These are phyloP conservation scores for Atta colombica DNA, from an alignment of 1,140 invertebrate species.

Conservation along the genomic window DNA sequence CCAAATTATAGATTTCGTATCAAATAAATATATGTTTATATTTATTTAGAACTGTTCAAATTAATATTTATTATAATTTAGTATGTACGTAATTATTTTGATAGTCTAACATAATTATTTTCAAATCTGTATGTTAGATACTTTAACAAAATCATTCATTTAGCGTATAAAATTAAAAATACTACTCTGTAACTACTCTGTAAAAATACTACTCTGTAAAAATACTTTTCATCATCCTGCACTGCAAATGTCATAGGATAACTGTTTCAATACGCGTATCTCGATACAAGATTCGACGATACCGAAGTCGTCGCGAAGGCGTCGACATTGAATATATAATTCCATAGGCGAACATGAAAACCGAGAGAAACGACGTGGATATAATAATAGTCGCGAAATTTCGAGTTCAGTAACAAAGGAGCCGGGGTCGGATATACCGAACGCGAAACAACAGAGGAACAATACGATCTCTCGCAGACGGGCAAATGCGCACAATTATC, in stretches of 20 bases:
- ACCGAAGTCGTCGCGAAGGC: slow-evolving; percentile 29
- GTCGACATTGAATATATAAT: slow-evolving; percentile 50
- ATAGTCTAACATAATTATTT: too few relatives aligned
- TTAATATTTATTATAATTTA: too few relatives aligned
- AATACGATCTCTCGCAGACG: slow-evolving; percentile 63
- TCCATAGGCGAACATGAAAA: slow-evolving; percentile 40
- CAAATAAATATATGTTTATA: too few relatives aligned
- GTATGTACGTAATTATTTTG: too few relatives aligned
- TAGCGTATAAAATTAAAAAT: not conserved
- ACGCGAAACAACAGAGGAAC: slow-evolving; percentile 45
- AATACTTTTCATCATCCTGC: not conserved
- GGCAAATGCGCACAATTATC: slow-evolving; percentile 67
- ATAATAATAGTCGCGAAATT: slow-evolving; percentile 63
- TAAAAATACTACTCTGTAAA: not conserved
- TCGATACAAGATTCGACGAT: not conserved
- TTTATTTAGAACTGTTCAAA: too few relatives aligned
- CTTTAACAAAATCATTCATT: too few relatives aligned
- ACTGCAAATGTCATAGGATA: not conserved
- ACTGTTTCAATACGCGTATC: not conserved
- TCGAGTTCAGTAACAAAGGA: slow-evolving; percentile 67
- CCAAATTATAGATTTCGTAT: too few relatives aligned
- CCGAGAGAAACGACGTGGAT: slow-evolving; percentile 48
- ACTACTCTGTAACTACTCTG: not conserved
- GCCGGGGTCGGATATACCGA: slow-evolving; percentile 34
- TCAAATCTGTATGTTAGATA: too few relatives aligned